phyloP scores from a whole-genome alignment of 2,113 vertebrate species.

The Lasiurus cinereus region DNA sequence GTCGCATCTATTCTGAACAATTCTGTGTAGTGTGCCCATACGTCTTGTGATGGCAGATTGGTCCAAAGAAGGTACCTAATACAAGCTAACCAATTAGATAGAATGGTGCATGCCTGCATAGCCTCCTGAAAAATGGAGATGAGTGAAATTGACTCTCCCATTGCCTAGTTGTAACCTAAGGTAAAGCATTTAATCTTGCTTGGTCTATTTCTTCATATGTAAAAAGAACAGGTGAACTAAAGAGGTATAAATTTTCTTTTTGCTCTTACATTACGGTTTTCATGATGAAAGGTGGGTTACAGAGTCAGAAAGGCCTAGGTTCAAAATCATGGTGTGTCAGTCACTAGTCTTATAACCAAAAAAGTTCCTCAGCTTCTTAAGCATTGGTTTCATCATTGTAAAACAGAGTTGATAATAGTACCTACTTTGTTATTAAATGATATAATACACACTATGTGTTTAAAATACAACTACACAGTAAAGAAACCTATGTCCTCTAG shows the following conservation, averaged over 20 bases:
- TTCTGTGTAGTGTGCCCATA: neutral
- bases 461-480: neutral
- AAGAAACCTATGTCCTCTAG: neutral
- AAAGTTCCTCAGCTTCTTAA: neutral
- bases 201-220: neutral
- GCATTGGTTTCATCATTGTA: neutral
- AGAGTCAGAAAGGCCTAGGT: neutral
- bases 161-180: neutral
- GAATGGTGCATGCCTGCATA: neutral
- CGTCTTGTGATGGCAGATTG: neutral
- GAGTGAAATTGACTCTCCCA: neutral
- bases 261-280: neutral
- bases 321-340: neutral
- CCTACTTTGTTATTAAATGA: neutral
- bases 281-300: neutral
- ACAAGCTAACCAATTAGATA: neutral
- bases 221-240: neutral
- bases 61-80: neutral
- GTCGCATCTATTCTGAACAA: neutral
- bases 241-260: neutral
- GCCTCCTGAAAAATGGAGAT: neutral
- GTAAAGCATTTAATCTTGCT: neutral
- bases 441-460: neutral
- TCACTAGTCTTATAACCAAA: neutral
- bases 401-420: neutral